Conservation (phyloP, 1,140 invertebrate genomes). For the Sycophaga agraensis region DNA sequence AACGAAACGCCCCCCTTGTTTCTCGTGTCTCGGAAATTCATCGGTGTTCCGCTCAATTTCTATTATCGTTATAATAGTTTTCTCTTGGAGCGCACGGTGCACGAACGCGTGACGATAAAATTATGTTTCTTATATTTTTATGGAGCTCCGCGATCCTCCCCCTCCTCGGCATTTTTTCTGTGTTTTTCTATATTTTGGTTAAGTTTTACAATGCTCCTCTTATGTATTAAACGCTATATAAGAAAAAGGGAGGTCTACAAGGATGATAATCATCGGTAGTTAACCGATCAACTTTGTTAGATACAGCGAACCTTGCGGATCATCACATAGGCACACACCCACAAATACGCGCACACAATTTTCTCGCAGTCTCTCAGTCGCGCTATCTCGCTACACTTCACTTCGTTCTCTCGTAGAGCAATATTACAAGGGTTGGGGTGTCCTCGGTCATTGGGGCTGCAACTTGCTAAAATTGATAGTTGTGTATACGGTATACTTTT, state of each 20-base stretch:
- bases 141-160: not conserved
- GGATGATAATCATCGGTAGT: constrained; percentile 6
- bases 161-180: too few species aligned
- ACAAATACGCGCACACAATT: not conserved
- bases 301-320: constrained; percentile 3
- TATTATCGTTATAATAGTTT: too few species aligned
- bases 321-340: not conserved
- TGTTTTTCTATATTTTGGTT: too few species aligned
- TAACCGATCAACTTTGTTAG: constrained; percentile 6
- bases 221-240: constrained; percentile 15
- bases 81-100: not conserved
- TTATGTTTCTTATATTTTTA: constrained; percentile 11
- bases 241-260: constrained; percentile 12
- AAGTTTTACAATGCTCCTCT: too few species aligned
- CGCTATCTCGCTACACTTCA: constrained; percentile 1
- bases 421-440: not conserved
- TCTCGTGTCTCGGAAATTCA: not conserved
- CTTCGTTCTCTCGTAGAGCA: not conserved
- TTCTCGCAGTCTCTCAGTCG: not conserved
- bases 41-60: constrained; percentile 6
- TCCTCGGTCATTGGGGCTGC: not conserved
- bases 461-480: constrained; percentile 11
- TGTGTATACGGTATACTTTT: too few species aligned
- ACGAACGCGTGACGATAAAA: not conserved
- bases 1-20: not conserved